Conservation (phyloP, 92 coral and sea anemone species). For the Blastomussa wellsi region DNA sequence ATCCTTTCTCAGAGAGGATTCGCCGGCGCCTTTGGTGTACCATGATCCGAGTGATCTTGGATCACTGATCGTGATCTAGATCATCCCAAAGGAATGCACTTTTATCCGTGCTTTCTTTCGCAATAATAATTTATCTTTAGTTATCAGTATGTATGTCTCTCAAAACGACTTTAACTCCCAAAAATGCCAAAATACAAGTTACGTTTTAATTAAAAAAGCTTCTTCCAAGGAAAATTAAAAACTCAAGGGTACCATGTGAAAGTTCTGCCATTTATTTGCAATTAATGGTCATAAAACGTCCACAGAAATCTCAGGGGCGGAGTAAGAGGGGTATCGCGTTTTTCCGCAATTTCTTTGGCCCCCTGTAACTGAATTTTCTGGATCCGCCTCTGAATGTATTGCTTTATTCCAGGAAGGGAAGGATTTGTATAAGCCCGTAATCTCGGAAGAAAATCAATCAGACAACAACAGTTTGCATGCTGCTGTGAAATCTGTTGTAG, state of each 20-base stretch:
- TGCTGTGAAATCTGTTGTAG: neutral
- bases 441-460: neutral
- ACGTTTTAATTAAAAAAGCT: neutral
- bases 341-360: too few relatives aligned
- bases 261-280: neutral
- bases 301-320: too few relatives aligned
- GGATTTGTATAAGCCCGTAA: neutral
- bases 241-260: neutral
- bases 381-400: neutral
- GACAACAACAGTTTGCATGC: neutral
- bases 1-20: too few relatives aligned
- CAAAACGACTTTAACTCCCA: neutral
- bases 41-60: too few relatives aligned
- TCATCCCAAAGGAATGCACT: too few relatives aligned
- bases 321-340: too few relatives aligned
- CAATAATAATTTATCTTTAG: too few relatives aligned
- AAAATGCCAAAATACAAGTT: neutral
- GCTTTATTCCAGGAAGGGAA: neutral
- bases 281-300: neutral
- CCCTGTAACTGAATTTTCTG: too few relatives aligned
- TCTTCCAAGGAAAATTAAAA: neutral
- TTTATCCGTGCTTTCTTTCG: too few relatives aligned
- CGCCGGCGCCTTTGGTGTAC: too few relatives aligned
- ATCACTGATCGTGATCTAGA: too few relatives aligned
- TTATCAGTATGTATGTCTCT: too few relatives aligned